Percentiles rank a stretch among this genome's conserved stretches.
Conservation (phyloP, 2,888 invertebrate genomes). For the Diadegma fenestrale region DNA sequence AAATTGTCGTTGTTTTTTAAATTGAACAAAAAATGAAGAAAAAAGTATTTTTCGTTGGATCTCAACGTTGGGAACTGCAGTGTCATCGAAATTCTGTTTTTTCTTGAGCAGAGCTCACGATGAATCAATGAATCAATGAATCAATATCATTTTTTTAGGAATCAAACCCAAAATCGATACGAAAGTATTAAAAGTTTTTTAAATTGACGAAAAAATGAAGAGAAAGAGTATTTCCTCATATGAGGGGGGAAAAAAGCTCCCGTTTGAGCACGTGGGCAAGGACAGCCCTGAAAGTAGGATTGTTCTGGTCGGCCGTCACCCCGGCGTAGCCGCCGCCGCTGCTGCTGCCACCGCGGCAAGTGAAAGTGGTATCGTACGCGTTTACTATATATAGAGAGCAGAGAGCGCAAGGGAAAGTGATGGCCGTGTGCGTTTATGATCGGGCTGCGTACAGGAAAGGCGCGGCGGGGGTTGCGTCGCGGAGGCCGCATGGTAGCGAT, state of each 20-base stretch:
- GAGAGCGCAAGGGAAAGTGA: slow-evolving; percentile 79
- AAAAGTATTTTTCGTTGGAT: too few species aligned
- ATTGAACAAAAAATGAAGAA: too few species aligned
- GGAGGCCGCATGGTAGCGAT: slow-evolving; percentile 67
- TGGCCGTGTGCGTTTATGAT: slow-evolving; percentile 72
- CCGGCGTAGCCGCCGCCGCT: neutral
- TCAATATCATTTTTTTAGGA: too few species aligned
- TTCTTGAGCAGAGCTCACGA: too few species aligned
- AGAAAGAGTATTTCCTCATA: too few species aligned
- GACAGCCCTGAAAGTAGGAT: slow-evolving; percentile 60
- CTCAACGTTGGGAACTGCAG: too few species aligned
- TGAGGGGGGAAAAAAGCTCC: slow-evolving; percentile 50
- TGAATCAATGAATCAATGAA: too few species aligned
- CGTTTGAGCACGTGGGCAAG: slow-evolving; percentile 61
- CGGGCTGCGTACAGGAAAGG: slow-evolving; percentile 75
- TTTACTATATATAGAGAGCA: slow-evolving; percentile 45
- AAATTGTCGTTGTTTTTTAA: too few species aligned
- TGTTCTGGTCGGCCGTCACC: slow-evolving; percentile 16
- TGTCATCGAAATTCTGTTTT: too few species aligned
- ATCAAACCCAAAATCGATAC: too few species aligned
- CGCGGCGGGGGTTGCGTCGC: slow-evolving; percentile 62
- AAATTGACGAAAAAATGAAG: too few species aligned
- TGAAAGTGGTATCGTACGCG: slow-evolving; percentile 61
- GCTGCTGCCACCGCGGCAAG: slow-evolving; percentile 35
- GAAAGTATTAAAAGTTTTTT: too few species aligned